These are phyloP conservation scores for Callyntrura guangdongensis DNA, from an alignment of 2,888 invertebrate species.

Conservation along the genomic window DNA sequence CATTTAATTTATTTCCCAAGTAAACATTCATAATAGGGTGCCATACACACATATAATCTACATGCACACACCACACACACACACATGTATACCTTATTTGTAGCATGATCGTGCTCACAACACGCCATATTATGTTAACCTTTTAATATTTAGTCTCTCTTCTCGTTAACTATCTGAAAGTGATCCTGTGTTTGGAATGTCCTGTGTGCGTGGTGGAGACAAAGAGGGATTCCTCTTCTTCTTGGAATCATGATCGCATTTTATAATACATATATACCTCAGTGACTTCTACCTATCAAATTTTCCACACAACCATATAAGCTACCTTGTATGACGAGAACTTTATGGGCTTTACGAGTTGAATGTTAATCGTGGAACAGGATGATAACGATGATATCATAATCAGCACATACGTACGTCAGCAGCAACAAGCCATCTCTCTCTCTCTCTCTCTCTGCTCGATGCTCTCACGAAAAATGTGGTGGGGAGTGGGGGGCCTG, in stretches of 20 bases:
- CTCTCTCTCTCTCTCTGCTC: too few relatives aligned
- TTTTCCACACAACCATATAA: too few relatives aligned
- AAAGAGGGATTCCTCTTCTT: conserved; percentile 13
- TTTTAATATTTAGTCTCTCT: too few relatives aligned
- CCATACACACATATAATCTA: neutral
- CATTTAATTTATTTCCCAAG: conserved; percentile 25
- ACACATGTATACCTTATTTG: neutral
- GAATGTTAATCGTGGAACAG: conserved; percentile 7
- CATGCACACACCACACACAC: neutral
- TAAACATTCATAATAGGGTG: neutral
- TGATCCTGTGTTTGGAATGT: neutral
- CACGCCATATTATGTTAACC: neutral
- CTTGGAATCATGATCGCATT: neutral
- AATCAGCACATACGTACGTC: neutral
- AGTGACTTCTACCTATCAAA: neutral
- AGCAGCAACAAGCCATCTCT: neutral
- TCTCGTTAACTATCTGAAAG: too few relatives aligned
- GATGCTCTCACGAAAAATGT: too few relatives aligned
- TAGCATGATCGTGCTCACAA: neutral
- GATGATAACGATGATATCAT: neutral
- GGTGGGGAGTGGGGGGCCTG: too few relatives aligned
- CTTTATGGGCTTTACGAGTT: neutral
- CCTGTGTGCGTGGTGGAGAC: conserved; percentile 2
- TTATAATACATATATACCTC: neutral
- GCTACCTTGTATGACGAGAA: too few relatives aligned